Percentiles rank a stretch among this genome's conserved stretches.
These are phyloP conservation scores for Halcyon chelicuti DNA, from an alignment of 2,797 vertebrate genomes.

Conservation along the genomic window DNA sequence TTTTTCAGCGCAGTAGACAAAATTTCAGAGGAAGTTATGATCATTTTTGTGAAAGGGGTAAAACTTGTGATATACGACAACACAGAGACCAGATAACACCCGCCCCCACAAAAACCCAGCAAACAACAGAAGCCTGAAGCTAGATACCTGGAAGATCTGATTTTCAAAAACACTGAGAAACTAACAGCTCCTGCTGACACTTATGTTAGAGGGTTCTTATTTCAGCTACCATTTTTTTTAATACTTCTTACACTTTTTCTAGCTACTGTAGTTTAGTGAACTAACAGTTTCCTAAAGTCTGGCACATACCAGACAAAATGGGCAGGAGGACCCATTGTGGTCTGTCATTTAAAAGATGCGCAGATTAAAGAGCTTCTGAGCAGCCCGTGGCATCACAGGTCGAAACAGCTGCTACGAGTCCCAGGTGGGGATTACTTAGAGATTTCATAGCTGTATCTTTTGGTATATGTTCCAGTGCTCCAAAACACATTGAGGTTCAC, in stretches of 20 bases:
- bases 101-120: not conserved
- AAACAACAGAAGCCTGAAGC: not conserved
- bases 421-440: not conserved
- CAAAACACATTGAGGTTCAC: not conserved
- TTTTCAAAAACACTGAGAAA: slow-evolving; percentile 8
- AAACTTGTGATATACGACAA: not conserved
- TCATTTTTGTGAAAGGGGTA: not conserved
- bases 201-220: not conserved
- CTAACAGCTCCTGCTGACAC: not conserved
- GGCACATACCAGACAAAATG: not conserved
- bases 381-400: not conserved
- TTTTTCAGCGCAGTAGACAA: not conserved
- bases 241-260: not conserved
- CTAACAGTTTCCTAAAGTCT: not conserved
- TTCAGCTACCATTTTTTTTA: not conserved
- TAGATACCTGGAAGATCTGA: not conserved
- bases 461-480: not conserved
- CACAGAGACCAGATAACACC: not conserved
- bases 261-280: not conserved
- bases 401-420: not conserved
- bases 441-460: not conserved
- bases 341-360: not conserved
- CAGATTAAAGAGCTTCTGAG: slow-evolving; percentile 6
- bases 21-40: not conserved
- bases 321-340: not conserved